These are phyloP conservation scores for Trichonephila clavata DNA, from an alignment of 1,140 invertebrate species.

Conservation along the genomic window DNA sequence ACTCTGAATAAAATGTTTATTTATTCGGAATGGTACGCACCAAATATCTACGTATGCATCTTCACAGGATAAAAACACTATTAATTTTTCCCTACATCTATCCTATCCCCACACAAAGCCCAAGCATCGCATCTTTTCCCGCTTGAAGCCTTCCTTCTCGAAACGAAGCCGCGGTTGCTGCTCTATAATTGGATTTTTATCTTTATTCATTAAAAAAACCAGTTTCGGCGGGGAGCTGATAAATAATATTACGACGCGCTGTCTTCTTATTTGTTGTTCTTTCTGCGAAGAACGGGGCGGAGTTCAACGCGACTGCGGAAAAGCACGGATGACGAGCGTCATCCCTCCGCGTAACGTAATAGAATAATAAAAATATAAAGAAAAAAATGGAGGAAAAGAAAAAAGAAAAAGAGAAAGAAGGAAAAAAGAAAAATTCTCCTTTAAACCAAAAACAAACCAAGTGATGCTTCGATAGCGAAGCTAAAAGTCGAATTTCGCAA, in stretches of 20 bases:
- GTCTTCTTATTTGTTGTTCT: conserved; percentile 15
- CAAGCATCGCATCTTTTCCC: no score
- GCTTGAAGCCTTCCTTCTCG: not conserved
- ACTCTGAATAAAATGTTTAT: no score
- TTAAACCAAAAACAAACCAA: not conserved
- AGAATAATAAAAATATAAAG: not conserved
- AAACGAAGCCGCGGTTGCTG: not conserved
- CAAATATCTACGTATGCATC: no score
- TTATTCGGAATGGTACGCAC: no score
- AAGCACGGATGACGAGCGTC: conserved; percentile 4
- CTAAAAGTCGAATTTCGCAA: not conserved
- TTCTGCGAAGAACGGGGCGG: not conserved
- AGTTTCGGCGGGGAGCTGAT: not conserved
- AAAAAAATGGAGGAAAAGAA: not conserved
- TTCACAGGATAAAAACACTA: no score
- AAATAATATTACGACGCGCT: conserved; percentile 13
- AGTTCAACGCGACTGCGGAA: conserved; percentile 3
- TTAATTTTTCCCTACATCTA: no score
- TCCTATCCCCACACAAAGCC: no score
- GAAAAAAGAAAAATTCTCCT: not conserved
- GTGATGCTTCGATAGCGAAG: not conserved
- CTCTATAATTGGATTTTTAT: conserved; percentile 25
- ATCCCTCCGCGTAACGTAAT: not conserved
- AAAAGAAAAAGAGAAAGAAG: not conserved
- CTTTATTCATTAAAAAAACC: conserved; percentile 31